These are phyloP conservation scores for Trissolcus basalis DNA, from an alignment of 1,140 invertebrate genomes.

Conservation along the genomic window DNA sequence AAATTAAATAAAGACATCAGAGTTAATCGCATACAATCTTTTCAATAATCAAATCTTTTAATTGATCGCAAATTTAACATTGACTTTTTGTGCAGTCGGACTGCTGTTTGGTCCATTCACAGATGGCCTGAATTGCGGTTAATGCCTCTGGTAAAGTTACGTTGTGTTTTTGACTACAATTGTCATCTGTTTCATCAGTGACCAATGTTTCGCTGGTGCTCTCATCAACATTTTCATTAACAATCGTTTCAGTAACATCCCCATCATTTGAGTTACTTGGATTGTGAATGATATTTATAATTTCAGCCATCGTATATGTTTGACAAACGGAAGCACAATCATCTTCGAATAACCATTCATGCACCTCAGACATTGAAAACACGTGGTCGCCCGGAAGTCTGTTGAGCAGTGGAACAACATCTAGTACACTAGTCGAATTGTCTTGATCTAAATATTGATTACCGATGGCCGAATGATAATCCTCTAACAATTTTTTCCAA, in stretches of 20 bases:
- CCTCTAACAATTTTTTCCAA: slow-evolving; percentile 1
- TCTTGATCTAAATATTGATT: not conserved
- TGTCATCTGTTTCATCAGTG: slow-evolving; percentile 1
- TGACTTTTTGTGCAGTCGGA: not conserved
- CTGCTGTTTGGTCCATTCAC: slow-evolving; percentile 2
- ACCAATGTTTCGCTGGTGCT: not conserved
- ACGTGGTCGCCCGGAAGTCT: not conserved
- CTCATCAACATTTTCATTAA: not conserved
- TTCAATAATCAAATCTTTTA: slow-evolving; percentile 2
- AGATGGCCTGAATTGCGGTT: not conserved
- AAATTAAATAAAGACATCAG: not conserved
- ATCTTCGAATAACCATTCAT: not conserved
- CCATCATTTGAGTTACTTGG: not conserved
- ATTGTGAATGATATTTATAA: slow-evolving; percentile 2
- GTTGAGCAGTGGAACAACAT: not conserved
- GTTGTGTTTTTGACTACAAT: not conserved
- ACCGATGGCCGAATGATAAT: slow-evolving; percentile 1
- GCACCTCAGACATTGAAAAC: not conserved
- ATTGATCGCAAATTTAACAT: not conserved
- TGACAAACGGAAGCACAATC: not conserved
- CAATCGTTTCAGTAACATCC: no score
- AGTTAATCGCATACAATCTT: slow-evolving; percentile 1
- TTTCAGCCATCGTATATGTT: not conserved
- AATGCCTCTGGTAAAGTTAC: not conserved
- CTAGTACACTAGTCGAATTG: not conserved